Evolutionary conservation across 2,888 invertebrate genomes (phyloP), one percentile per base, ranked within the genome.

Genomic region (Diachrysia chrysitis): DNA sequence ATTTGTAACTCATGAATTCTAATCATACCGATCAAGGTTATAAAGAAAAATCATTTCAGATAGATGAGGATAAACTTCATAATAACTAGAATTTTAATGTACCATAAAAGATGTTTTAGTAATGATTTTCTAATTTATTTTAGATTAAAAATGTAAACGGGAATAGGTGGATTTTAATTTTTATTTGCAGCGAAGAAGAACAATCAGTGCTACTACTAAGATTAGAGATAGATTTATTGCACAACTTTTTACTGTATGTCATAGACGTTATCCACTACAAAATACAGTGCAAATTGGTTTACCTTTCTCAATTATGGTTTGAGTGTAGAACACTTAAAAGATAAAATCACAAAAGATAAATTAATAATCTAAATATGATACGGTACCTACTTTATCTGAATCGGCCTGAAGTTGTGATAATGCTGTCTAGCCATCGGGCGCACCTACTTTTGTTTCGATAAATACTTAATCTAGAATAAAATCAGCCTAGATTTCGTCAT

Each of bases 321-420:
- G n/a, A 42, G 48, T 21, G 48, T 51, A 19, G 17, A 17, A 48
- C 48, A 51, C 19, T 51, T 51, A 51, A 51, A 12, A 70, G 35
- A 58, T 72, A 63, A 64, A 48, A 65, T 67, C 62, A 58, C 48
- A 63, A 51, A 68, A 64, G 66, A 68, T 68, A 70, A 69, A 75
- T 71, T 32, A 71, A 78, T 80, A 76, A 86, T 85, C 85, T 81
- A 61, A 70, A 82, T 78, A 78, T 70, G 88, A 86, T 85, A 86
- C 77, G 85, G 82, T 80, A 71, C n/a, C n/a, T n/a, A n/a, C 78
- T 85, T 71, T 87, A 90, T 89, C 88, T 66, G 71, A 75, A 81
- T 83, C 71, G 81, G 59, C 51, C 73, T 89, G 79, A 83, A 89
- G 88, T 87, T 84, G 78, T 81, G 88, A 88, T 85, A 79, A 82